Evolutionary conservation across 2,888 invertebrate genomes (phyloP).

Genomic region (Cenopis cana): DNA sequence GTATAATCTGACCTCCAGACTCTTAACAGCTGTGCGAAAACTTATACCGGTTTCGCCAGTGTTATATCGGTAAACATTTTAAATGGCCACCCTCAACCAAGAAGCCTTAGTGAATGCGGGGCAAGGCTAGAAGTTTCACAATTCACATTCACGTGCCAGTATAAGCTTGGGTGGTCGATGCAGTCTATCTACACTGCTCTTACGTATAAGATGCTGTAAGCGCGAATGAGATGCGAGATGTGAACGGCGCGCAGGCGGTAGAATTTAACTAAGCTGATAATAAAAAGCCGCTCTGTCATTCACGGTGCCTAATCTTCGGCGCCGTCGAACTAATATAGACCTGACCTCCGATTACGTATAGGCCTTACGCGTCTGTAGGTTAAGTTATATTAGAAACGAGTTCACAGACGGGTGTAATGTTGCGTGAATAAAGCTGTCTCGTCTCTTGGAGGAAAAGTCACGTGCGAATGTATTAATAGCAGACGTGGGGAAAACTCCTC

Average conservation of each 20-base stretch:
- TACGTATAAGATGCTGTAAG: background rate
- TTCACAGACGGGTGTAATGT: background rate
- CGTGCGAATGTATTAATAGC: slow-evolving; percentile 36
- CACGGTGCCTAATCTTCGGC: background rate
- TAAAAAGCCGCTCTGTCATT: slow-evolving; percentile 25
- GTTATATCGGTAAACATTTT: background rate
- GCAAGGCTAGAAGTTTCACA: slow-evolving; percentile 54
- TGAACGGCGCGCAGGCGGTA: slow-evolving; percentile 11
- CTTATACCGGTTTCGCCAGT: background rate
- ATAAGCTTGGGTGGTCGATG: slow-evolving; percentile 41
- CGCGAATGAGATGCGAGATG: slow-evolving; percentile 11
- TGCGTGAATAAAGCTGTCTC: slow-evolving; percentile 23
- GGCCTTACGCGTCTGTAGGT: background rate
- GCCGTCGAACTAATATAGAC: background rate
- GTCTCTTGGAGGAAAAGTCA: slow-evolving; percentile 31
- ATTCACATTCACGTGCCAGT: slow-evolving; percentile 46
- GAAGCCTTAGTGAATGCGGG: slow-evolving; percentile 50
- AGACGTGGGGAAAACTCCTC: slow-evolving; percentile 16
- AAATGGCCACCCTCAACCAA: slow-evolving; percentile 16
- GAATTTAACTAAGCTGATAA: slow-evolving; percentile 28
- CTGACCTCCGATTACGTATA: slow-evolving; percentile 1
- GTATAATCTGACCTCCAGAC: slow-evolving; percentile 1
- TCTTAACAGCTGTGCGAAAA: background rate
- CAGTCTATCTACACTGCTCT: slow-evolving; percentile 21
- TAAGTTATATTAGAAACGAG: background rate